Evolutionary conservation across 1,140 invertebrate species (phyloP), one percentile per base, ranked within the genome.

Genomic region (Bombus difficillimus): DNA sequence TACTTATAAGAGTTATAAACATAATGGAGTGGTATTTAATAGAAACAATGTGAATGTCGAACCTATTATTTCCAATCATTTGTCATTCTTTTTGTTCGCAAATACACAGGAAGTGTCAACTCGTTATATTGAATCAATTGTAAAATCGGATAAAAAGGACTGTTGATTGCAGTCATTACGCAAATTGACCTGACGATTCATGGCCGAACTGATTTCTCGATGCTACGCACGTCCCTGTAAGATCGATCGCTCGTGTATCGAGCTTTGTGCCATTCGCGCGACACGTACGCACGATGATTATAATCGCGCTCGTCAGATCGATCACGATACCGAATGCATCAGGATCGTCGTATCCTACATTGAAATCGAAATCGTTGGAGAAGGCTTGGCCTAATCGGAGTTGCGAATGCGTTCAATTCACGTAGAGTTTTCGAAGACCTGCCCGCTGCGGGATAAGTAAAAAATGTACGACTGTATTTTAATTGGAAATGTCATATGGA

Each of bases 161-260:
- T 75, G 34, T 34, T 28, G 73, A 75, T 81, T 28, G 79, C 62
- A 32, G 71, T 66, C 69, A 71, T 86, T 86, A 86, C 59, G 73
- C 64, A 84, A 84, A 87, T 87, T n/a, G 43, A 64, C n/a, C 37
- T 74, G 53, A 47, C 83, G 83, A 79, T 57, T 83, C 75, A 83
- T 34, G 34, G 47, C 39, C 43, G 57, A 53, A 43, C 41, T 15
- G 69, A 79, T 74, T 39, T 66, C 69, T 74, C 37, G 47, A 82
- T 75, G 47, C 53, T 47, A 1, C 43, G 62, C 84, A 75, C 79
- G 79, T 81, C 66, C 39, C 68, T 53, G 59, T 53, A 64, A 78
- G 74, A 83, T 83, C 74, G 74, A 78, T 73, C 77, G 68, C 12
- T 22, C 39, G 68, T 53, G 74, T 72, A 80, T 62, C 68, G 53